Evolutionary conservation across 2,797 vertebrate genomes (phyloP), one percentile per base, ranked within the genome.

Genomic region (Chrysocyon brachyurus): DNA sequence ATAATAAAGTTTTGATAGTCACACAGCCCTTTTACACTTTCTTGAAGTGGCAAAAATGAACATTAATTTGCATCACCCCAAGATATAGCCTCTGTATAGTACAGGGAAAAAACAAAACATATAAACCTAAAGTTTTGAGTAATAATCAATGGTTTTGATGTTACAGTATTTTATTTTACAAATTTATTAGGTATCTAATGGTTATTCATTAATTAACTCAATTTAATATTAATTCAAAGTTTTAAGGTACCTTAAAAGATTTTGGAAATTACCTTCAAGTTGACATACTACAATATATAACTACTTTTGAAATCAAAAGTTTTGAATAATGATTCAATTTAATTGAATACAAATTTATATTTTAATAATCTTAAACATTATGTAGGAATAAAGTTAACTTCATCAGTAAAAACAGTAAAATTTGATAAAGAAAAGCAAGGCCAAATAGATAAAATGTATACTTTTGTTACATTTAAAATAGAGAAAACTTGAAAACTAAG

Each of bases 41-140:
- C 57, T 28, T 85, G 75, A 91, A 61, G 6, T 87, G 46, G 61
- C 12, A 92, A 87, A 92, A 87, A 77, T 91, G 59, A 95, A 57
- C 12, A 61, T 70, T 57, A 31, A 46, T 68, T 84, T 87, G 28
- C 0, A 66, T 87, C 6, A 54, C 28, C 33, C 12, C 14, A 46
- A 84, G n/a, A 40, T 16, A 49, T 16, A 14, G 2, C 4, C 8
- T 96, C 84, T 87, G 10, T 54, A 12, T 61, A 73, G 5, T 10
- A 61, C 46, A 61, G 24, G 52, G 75, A 79, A 78, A 52, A 46
- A n/a, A 78, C 59, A 68, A 70, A 93, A 72, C 31, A 83, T 40
- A 78, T 68, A 70, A 81, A 36, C 3, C 72, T 75, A 84, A 77
- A 40, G 5, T 33, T 57, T 21, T 46, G 17, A 70, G 7, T 56